Conservation (phyloP, 2,888 invertebrate genomes). For the Hypercompe scribonia region DNA sequence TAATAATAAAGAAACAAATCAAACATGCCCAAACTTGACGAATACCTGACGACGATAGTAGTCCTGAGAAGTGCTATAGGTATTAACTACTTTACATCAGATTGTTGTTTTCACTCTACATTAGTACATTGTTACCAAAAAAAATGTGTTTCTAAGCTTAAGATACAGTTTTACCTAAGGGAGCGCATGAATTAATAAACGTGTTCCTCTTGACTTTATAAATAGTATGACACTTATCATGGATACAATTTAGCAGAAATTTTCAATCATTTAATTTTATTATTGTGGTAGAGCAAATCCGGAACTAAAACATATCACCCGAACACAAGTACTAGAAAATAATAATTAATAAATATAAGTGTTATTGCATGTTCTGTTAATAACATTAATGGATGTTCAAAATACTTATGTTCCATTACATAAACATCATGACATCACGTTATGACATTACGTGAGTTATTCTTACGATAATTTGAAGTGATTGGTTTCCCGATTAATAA, state of each 20-base stretch:
- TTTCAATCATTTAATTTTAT: not conserved
- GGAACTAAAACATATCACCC: not conserved
- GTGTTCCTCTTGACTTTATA: too few species aligned
- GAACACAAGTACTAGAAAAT: constrained; percentile 3
- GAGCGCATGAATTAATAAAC: not conserved
- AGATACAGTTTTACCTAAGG: not conserved
- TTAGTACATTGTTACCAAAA: not conserved
- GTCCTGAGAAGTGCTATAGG: too few species aligned
- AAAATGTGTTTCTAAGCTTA: not conserved
- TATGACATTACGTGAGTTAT: constrained; percentile 5
- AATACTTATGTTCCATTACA: constrained; percentile 11
- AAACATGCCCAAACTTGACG: too few species aligned
- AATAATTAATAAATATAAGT: constrained; percentile 4
- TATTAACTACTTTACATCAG: not conserved
- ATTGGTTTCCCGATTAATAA: not conserved
- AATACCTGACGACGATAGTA: too few species aligned
- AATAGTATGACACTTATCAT: not conserved
- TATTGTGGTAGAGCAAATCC: not conserved
- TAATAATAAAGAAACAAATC: too few species aligned
- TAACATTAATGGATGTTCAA: not conserved
- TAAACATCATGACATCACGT: constrained; percentile 10
- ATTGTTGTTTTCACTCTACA: not conserved
- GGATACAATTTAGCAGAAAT: not conserved
- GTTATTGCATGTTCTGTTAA: constrained; percentile 9
- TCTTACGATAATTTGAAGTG: constrained; percentile 1